Base-by-base conservation (phyloP, 1,140 invertebrate genomes). In the Microvelia longipes region DNA sequence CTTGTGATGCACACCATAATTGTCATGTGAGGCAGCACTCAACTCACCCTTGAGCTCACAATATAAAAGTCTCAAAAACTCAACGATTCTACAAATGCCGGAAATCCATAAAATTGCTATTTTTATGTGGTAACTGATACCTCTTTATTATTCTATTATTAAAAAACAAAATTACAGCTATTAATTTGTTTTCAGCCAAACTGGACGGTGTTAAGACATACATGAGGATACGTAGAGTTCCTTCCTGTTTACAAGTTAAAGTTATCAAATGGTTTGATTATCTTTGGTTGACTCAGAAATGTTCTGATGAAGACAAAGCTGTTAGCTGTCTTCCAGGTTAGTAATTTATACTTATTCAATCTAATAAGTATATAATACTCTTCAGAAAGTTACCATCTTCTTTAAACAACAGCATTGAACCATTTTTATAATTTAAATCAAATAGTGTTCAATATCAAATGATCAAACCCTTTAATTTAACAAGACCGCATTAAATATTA, bases 231-330 rank as follows among this genome's bases (percentile, higher is more conserved):
- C 84, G 95, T 67, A 84, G 94, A 74, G 95, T 98, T 65, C 95
- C 96, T 14, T 90, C 90, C 74, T 91, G 95, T 81, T 85, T 98
- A 62, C 94, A 98, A 82, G 92, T 96, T 74, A 96, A 98, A 81
- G 96, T 98, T 67, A 98, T 98, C 80, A 95, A 96, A 80, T 98
- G 96, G 96, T 98, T 98, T 80, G 96, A 98, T 83, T 98, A 98
- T 80, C 85, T 98, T 72, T 98, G 96, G 96, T 86, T 98, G 72
- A 97, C 94, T 71, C 95, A 98, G 83, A 98, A 98, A 81, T 97
- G 94, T 78, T 96, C 94, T 0, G 95, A 98, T 79, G 96, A 98
- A 79, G 95, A 98, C 79, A 91, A 90, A 80, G 92, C 93, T 66
- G 92, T 96, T 71, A 92, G 91, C 76, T 96, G 93, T 83, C 86